phyloP scores from a whole-genome alignment of 2,888 invertebrate genomes.

The Mesorhabditis spiculigera region DNA sequence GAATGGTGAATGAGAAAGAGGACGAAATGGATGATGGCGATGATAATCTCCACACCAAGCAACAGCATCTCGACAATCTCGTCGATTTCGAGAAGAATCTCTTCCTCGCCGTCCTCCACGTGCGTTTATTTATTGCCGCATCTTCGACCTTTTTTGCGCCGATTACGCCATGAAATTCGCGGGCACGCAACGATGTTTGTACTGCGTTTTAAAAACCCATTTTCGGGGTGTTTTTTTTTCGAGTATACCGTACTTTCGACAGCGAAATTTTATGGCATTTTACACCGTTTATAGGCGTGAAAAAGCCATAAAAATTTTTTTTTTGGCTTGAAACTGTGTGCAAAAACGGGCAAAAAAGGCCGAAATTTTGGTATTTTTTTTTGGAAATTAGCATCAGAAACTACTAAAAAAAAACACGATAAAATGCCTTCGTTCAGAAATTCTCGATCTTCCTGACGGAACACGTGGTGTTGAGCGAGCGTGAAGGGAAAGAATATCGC shows the following conservation, averaged over 20 bases:
- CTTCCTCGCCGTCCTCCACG: constrained; percentile 47
- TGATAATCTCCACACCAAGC: neutral
- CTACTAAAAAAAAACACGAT: no score
- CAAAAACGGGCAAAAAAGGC: no score
- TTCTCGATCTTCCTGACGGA: constrained; percentile 97
- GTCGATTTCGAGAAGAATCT: constrained; percentile 40
- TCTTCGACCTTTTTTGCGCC: no score
- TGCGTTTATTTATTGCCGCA: constrained; percentile 19
- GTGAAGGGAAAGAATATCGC: constrained; percentile 75
- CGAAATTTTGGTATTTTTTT: neutral
- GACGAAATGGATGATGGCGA: constrained; percentile 23
- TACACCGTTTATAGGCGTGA: constrained; percentile 8
- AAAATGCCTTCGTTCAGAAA: constrained; percentile 64
- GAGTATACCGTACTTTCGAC: no score
- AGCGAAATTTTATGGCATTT: neutral
- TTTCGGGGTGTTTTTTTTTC: no score
- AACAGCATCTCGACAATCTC: constrained; percentile 25
- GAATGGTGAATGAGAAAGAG: constrained; percentile 12
- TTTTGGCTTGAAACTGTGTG: constrained; percentile 7
- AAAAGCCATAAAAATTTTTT: neutral
- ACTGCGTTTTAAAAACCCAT: no score
- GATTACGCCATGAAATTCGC: no score
- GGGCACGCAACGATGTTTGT: no score
- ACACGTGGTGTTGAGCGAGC: constrained; percentile 87
- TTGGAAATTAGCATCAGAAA: constrained; percentile 17